Base-by-base conservation (phyloP, 2,888 invertebrate species). In the Nomada goodeniana region DNA sequence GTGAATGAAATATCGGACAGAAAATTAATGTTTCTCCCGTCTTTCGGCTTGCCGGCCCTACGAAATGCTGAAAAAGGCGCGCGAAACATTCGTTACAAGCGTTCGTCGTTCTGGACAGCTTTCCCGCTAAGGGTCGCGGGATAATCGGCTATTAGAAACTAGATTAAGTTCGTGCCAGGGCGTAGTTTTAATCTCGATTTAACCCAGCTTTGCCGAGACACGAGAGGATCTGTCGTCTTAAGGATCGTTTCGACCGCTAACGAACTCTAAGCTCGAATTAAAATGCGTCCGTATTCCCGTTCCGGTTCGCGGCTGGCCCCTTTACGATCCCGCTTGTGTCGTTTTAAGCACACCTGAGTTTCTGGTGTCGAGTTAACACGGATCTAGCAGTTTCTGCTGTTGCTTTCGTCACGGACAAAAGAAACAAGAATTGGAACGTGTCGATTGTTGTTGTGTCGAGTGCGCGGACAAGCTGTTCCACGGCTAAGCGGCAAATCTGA, bases 201-300 rank as follows among this genome's bases (percentile, higher is more conserved):
- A 90, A 85, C 84, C 82, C 85, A 76, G 87, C 84, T 89, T 85
- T 87, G 26, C 13, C 20, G 71, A 84, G 80, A 68, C 65, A 84
- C 75, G 79, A 77, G 77, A 76, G 80, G 83, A 83, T 84, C 67
- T 80, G 87, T 85, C 83, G 50, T 71, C 82, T 83, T 83, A 83
- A n/a, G 47, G 59, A 50, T 82, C 72, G 69, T 67, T 65, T 0
- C 69, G 64, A 23, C 47, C 60, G 64, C 73, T 91, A 91, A 91
- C 90, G 87, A 91, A 88, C 79, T 80, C 84, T 91, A 91, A 91
- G 85, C 90, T 87, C 87, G 86, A 90, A 90, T 90, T 90, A 89
- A 89, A 88, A 87, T 90, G 86, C 90, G 82, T 60, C 82, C 61
- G 68, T 55, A 55, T 65, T 71, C 52, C 50, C 29, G 57, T 55